These are phyloP conservation scores for Anas flavirostris DNA, from an alignment of 2,797 vertebrate genomes.

Conservation along the genomic window DNA sequence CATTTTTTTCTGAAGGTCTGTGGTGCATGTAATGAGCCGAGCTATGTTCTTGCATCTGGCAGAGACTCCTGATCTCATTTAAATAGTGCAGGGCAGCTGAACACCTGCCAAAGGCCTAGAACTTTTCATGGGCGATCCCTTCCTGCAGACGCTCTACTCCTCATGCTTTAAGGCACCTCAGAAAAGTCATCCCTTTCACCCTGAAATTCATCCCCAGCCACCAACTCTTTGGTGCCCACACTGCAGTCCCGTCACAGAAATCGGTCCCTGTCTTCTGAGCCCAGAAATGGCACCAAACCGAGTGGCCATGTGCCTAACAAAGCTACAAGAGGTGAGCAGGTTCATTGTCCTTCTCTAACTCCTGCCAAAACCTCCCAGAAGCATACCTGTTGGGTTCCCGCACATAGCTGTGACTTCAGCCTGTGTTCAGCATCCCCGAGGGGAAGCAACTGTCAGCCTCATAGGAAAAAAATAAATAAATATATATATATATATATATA, in stretches of 20 bases:
- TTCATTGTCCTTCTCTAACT: neutral
- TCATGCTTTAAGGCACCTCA: neutral
- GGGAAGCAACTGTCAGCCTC: rapidly evolving
- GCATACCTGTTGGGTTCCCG: rapidly evolving
- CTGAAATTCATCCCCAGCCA: too few species aligned
- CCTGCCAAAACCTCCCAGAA: neutral
- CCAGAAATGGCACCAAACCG: neutral
- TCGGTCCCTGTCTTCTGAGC: rapidly evolving
- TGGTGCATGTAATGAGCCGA: neutral
- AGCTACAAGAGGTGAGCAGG: neutral
- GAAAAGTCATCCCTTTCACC: neutral
- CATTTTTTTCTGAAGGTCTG: neutral
- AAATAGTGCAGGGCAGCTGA: neutral
- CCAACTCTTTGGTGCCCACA: neutral
- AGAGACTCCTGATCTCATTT: neutral
- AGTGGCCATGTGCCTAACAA: neutral
- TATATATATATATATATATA: too few species aligned
- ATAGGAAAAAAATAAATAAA: too few species aligned
- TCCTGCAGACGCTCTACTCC: neutral
- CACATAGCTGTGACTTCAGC: neutral
- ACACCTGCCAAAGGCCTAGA: neutral
- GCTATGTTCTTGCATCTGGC: neutral
- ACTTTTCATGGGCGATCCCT: too few species aligned
- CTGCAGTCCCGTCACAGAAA: neutral
- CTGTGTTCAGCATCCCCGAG: rapidly evolving